Evolutionary conservation across 2,888 invertebrate species (phyloP).

Genomic region (Polymixis lichenea): DNA sequence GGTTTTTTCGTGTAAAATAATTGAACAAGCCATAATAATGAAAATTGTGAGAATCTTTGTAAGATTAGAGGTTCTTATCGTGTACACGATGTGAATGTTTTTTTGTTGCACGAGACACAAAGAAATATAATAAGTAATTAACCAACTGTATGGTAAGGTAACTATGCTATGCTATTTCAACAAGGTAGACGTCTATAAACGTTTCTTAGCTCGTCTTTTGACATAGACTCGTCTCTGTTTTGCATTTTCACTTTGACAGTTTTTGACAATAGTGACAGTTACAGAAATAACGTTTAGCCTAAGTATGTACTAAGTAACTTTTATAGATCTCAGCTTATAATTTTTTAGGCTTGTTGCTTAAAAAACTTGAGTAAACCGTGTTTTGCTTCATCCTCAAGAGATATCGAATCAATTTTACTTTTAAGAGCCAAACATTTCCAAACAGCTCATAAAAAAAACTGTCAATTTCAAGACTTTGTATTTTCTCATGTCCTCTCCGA

Average conservation of each 20-base stretch:
- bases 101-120: not conserved
- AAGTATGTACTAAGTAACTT: too few species aligned
- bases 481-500: too few species aligned
- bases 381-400: not conserved
- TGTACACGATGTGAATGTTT: not conserved
- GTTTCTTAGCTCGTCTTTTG: not conserved
- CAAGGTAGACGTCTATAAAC: not conserved
- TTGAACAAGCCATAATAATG: slow-evolving; percentile 27
- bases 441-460: too few species aligned
- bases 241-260: not conserved
- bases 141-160: too few species aligned
- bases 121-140: not conserved
- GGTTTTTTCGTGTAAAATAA: slow-evolving; percentile 43
- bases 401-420: not conserved
- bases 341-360: too few species aligned
- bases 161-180: not conserved
- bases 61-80: not conserved
- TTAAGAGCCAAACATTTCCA: not conserved
- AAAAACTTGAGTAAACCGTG: not conserved
- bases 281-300: not conserved
- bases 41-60: slow-evolving; percentile 12
- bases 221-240: not conserved
- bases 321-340: too few species aligned
- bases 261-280: not conserved
- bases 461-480: too few species aligned